phyloP scores from a whole-genome alignment of 2,797 vertebrate genomes.

The Onychomys arenicola region DNA sequence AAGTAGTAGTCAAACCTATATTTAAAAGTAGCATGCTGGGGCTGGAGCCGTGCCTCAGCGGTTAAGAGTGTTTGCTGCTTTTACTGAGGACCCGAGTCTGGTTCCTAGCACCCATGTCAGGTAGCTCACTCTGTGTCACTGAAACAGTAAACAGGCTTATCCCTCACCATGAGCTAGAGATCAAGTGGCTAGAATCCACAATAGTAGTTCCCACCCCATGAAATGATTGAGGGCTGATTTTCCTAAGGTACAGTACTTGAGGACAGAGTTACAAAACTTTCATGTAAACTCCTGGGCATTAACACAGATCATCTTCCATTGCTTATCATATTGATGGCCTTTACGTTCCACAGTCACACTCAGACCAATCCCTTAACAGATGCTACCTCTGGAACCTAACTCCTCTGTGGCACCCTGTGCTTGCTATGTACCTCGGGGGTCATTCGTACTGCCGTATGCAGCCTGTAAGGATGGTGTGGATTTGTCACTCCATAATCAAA shows the following conservation, averaged over 20 bases:
- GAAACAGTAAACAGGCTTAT: not conserved
- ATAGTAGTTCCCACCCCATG: not conserved
- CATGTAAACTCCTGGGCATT: not conserved
- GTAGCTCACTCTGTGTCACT: not conserved
- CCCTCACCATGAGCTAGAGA: not conserved
- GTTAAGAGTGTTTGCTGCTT: not conserved
- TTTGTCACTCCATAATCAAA: not conserved
- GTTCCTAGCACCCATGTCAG: not conserved
- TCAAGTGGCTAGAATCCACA: not conserved
- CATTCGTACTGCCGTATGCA: not conserved
- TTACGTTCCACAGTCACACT: not conserved
- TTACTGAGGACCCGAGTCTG: rapidly evolving
- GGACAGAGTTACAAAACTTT: not conserved
- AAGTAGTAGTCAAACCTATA: constrained; percentile 19
- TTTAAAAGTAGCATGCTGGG: not conserved
- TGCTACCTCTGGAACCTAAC: not conserved
- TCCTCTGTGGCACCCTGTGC: not conserved
- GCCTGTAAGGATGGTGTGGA: rapidly evolving
- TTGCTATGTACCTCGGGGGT: not conserved
- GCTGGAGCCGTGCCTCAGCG: not conserved
- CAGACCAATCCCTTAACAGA: not conserved
- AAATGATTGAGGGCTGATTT: not conserved
- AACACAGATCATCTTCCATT: not conserved
- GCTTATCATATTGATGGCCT: not conserved
- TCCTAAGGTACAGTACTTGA: not conserved